Evolutionary conservation across 2,113 vertebrate genomes (phyloP).

Genomic region (Piprites chloris): DNA sequence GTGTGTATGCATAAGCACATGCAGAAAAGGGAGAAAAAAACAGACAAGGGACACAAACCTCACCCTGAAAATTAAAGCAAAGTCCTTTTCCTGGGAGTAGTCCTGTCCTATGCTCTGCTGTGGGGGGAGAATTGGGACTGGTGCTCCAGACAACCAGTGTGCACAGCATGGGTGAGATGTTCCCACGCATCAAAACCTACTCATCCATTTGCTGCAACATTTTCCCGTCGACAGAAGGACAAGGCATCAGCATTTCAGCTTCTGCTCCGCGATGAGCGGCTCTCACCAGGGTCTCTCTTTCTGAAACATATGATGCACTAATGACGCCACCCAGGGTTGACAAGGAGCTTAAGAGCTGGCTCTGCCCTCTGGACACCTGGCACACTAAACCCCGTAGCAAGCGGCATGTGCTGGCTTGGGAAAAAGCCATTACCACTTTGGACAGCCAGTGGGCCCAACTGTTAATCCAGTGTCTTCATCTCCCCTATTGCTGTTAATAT

Average conservation of each 20-base stretch:
- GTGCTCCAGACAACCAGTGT: neutral
- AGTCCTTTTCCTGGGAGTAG: neutral
- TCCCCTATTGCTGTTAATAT: neutral
- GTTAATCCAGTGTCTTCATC: neutral
- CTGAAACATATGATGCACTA: constrained; percentile 58
- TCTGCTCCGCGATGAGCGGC: neutral
- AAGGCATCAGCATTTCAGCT: neutral
- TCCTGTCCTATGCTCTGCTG: neutral
- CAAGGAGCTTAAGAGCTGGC: constrained; percentile 62
- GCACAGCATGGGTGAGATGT: neutral
- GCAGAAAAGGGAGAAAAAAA: neutral
- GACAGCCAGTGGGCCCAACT: neutral
- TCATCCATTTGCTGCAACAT: accelerated
- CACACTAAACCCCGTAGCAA: neutral
- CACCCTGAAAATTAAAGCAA: neutral
- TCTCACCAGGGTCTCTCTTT: constrained; percentile 12
- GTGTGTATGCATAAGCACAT: neutral
- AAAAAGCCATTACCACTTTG: constrained; percentile 46
- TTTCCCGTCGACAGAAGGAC: neutral
- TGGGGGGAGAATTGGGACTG: neutral
- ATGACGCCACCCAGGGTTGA: constrained; percentile 51
- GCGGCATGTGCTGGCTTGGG: neutral
- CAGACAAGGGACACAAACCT: neutral
- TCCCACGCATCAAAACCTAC: neutral
- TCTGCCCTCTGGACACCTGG: constrained; percentile 47